phyloP scores from a whole-genome alignment of 2,888 invertebrate species.

The Mesopsocus fuscifrons region DNA sequence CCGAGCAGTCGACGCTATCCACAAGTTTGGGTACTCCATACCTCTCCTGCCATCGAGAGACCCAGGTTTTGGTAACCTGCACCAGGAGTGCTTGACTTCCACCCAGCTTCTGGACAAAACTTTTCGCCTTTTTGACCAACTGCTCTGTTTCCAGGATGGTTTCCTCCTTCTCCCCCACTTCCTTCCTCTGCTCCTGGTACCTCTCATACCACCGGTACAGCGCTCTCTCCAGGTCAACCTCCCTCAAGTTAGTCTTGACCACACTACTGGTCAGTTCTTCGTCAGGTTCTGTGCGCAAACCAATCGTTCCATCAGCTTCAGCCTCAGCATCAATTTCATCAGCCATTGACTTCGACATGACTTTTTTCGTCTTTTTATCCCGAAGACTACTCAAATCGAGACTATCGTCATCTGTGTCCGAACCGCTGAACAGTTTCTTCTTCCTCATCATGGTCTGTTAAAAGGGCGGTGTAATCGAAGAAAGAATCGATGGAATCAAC shows the following conservation, averaged over 20 bases:
- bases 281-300: background rate
- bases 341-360: background rate
- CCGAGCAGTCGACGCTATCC: background rate
- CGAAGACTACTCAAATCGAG: background rate
- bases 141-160: background rate
- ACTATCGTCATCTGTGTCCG: slow-evolving; percentile 4
- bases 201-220: slow-evolving; percentile 19
- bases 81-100: slow-evolving; percentile 1
- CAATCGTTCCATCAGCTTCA: background rate
- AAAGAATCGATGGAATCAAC: too few relatives aligned
- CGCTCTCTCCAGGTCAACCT: slow-evolving; percentile 19
- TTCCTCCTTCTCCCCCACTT: background rate
- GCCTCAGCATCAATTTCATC: slow-evolving; percentile 8
- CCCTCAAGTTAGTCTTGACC: slow-evolving; percentile 12
- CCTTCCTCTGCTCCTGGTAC: slow-evolving; percentile 9
- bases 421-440: background rate
- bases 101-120: slow-evolving; percentile 1
- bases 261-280: background rate
- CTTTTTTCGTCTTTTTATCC: slow-evolving; percentile 4
- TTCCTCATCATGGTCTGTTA: slow-evolving; percentile 5
- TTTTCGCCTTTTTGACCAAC: slow-evolving; percentile 2
- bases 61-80: slow-evolving; percentile 12
- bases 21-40: slow-evolving; percentile 13
- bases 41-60: slow-evolving; percentile 15
- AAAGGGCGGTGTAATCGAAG: too few relatives aligned